phyloP scores from a whole-genome alignment of 1,140 invertebrate species.

The Neodiprion fabricii region DNA sequence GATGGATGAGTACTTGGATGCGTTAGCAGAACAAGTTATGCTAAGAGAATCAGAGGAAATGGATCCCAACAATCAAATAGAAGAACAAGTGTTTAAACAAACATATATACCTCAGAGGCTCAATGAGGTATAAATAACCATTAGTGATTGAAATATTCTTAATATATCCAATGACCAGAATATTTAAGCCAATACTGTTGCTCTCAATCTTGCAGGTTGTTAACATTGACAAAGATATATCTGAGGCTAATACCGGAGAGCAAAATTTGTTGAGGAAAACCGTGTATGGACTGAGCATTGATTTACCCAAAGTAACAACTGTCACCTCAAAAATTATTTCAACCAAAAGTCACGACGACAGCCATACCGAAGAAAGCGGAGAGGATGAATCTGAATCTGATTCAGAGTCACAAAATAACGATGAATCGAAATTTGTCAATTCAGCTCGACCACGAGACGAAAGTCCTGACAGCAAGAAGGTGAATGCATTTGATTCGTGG shows the following conservation, averaged over 20 bases:
- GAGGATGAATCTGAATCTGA: slow-evolving; percentile 53
- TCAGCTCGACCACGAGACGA: slow-evolving; percentile 83
- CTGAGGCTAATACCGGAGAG: slow-evolving; percentile 77
- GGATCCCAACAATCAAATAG: slow-evolving; percentile 75
- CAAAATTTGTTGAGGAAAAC: slow-evolving; percentile 84
- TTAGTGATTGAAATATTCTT: not conserved
- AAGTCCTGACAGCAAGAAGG: slow-evolving; percentile 85
- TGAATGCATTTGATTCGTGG: slow-evolving; percentile 39
- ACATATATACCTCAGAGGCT: slow-evolving; percentile 94
- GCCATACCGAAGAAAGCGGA: slow-evolving; percentile 45
- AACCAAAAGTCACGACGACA: slow-evolving; percentile 49
- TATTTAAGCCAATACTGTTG: too few species aligned
- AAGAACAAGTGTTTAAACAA: slow-evolving; percentile 93
- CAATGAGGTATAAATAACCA: slow-evolving; percentile 72
- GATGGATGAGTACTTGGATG: slow-evolving; percentile 80
- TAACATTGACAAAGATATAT: slow-evolving; percentile 89
- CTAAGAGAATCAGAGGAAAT: slow-evolving; percentile 67
- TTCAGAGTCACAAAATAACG: slow-evolving; percentile 54
- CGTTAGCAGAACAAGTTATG: slow-evolving; percentile 71
- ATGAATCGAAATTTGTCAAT: slow-evolving; percentile 70
- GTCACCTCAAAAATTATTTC: slow-evolving; percentile 20
- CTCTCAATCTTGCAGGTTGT: slow-evolving; percentile 69
- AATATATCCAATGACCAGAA: not conserved
- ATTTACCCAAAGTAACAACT: slow-evolving; percentile 75
- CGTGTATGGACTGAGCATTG: slow-evolving; percentile 81